Base-by-base conservation (phyloP, 2,113 vertebrate species). In the Corydoras maculifer region DNA sequence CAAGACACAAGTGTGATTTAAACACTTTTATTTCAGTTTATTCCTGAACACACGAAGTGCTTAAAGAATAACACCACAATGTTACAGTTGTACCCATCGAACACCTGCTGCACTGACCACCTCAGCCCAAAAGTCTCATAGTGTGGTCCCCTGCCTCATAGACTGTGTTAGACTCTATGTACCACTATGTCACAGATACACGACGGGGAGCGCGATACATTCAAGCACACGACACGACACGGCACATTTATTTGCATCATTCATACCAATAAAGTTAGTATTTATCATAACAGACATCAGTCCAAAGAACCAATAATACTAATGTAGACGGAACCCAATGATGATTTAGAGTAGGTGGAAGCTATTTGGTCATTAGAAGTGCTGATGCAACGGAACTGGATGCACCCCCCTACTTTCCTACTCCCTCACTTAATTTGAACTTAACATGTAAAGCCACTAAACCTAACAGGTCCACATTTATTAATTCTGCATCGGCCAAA, bases 31-130 rank as follows among this genome's bases (percentile, higher is more conserved):
- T 67, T 76, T 86, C 83, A 83, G 59, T 76, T 85, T 80, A 83
- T 82, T 78, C 85, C 85, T 86, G 80, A 81, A 87, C 86, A 89
- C 84, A 89, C 79, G 62, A 78, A 89, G 83, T 87, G 85, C 78
- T 87, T 85, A 72, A 25, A 80, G 83, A 78, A 86, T 86, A 80
- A 84, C 82, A 86, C 82, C 83, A 90, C 84, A 87, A 86, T 77
- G 70, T 81, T 76, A 84, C 83, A 82, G 70, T 80, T 82, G 51
- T 43, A 80, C 80, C 77, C 84, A 82, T 73, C 86, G 80, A 84
- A 43, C 35, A 43, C 35, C 35, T 43, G 35, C 35, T 43, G 86
- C 82, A 78, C 82, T 84, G 82, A 84, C 62, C 2, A 67, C 78
- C 82, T 80, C 64, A 81, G 81, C 9, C 65, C 25, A 74, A 72